phyloP scores from a whole-genome alignment of 2,797 vertebrate genomes.

The Mallotus villosus region DNA sequence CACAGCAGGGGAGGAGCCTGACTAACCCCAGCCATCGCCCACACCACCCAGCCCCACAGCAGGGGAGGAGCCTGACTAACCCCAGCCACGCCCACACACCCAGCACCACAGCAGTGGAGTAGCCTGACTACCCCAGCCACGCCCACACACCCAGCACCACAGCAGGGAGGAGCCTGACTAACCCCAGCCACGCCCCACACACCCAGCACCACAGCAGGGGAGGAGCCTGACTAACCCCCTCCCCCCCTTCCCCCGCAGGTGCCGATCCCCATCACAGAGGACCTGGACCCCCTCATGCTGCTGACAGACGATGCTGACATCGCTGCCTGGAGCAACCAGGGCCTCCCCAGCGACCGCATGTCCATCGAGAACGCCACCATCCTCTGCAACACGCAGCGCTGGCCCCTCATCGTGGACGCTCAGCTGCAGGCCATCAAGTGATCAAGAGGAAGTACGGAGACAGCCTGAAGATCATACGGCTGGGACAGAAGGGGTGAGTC shows the following conservation, averaged over 20 bases:
- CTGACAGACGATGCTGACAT: slow-evolving; percentile 73
- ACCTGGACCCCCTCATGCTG: slow-evolving; percentile 72
- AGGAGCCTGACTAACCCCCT: no score
- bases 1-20: no score
- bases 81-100: no score
- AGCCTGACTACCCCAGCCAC: no score
- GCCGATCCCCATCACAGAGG: slow-evolving; percentile 66
- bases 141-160: no score
- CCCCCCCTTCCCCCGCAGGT: slow-evolving; percentile 71
- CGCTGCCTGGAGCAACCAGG: slow-evolving; percentile 79
- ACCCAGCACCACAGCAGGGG: no score
- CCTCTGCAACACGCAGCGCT: slow-evolving; percentile 75
- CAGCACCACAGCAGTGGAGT: no score
- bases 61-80: no score
- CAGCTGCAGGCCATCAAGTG: slow-evolving; percentile 82
- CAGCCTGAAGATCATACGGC: slow-evolving; percentile 63
- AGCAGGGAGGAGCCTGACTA: no score
- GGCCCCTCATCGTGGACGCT: slow-evolving; percentile 83
- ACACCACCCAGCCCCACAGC: no score
- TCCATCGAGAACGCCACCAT: slow-evolving; percentile 79
- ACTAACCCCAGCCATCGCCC: no score
- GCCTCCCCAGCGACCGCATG: slow-evolving; percentile 76
- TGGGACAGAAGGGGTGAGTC: slow-evolving; percentile 75
- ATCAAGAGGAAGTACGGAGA: slow-evolving; percentile 72
- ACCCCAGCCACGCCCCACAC: no score